Evolutionary conservation across 2,113 vertebrate species (phyloP).

Genomic region (Sylvilagus bachmani): DNA sequence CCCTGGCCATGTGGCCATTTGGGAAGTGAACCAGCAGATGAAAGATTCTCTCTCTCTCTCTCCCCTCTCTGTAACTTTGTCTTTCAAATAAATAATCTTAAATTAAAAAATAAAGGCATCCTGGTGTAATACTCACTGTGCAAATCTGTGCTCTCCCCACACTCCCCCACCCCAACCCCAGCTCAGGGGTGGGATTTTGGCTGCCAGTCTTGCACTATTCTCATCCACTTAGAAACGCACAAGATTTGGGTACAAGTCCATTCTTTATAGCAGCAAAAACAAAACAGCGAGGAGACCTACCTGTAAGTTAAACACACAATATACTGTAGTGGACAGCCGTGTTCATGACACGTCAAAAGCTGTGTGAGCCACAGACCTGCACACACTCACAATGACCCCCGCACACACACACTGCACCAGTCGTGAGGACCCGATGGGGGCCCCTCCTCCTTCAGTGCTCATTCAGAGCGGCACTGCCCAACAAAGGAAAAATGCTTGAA

Average conservation of each 20-base stretch:
- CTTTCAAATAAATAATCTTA: no score
- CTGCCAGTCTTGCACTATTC: no score
- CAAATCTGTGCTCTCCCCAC: background rate
- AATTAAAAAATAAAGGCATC: background rate
- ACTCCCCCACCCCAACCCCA: background rate
- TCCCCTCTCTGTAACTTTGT: no score
- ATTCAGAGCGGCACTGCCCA: background rate
- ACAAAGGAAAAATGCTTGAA: background rate
- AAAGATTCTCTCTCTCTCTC: no score
- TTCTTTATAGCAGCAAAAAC: background rate
- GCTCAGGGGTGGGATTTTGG: background rate
- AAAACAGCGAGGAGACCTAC: background rate
- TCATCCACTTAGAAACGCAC: background rate
- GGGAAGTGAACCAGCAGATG: no score
- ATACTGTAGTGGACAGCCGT: accelerated
- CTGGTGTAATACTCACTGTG: no score
- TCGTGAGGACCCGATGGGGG: background rate
- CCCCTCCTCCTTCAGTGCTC: background rate
- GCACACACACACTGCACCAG: no score
- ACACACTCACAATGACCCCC: background rate
- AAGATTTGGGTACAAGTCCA: background rate
- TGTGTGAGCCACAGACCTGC: background rate
- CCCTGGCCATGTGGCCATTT: no score
- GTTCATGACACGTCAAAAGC: accelerated
- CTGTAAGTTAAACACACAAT: background rate